Evolutionary conservation across 2,888 invertebrate genomes (phyloP).

Genomic region (Apoda limacodes): DNA sequence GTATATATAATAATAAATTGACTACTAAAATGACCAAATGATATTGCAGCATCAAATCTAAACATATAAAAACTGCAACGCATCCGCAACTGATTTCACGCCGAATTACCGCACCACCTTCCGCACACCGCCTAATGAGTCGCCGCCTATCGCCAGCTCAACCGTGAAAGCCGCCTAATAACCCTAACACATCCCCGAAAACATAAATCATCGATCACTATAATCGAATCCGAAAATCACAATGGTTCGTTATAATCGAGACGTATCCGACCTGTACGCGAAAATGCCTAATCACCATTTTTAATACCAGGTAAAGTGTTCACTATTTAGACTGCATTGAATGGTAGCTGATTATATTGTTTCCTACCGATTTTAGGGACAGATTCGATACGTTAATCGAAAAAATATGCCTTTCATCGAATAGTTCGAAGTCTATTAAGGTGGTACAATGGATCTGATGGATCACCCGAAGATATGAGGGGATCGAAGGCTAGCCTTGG

Average conservation of each 20-base stretch:
- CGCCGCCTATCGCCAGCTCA: conserved; percentile 12
- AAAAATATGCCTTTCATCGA: conserved; percentile 53
- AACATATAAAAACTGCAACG: conserved; percentile 19
- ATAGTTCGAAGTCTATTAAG: conserved; percentile 47
- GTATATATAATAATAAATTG: no score
- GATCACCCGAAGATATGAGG: conserved; percentile 31
- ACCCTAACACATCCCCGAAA: conserved; percentile 18
- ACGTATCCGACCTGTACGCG: conserved; percentile 32
- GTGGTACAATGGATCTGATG: conserved; percentile 42
- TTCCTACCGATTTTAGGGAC: conserved; percentile 47
- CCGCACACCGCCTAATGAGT: conserved; percentile 12
- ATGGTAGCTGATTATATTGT: conserved; percentile 68
- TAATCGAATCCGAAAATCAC: conserved; percentile 61
- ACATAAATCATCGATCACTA: conserved; percentile 50
- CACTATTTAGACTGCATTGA: conserved; percentile 29
- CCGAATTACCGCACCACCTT: conserved; percentile 18
- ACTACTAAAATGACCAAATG: no score
- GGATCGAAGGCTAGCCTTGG: no score
- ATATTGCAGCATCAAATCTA: no score
- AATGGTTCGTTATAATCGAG: conserved; percentile 56
- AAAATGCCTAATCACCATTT: conserved; percentile 59
- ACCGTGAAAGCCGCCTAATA: conserved; percentile 28
- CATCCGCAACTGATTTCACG: conserved; percentile 25
- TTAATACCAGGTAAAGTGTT: conserved; percentile 50
- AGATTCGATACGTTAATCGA: conserved; percentile 62